Conservation (phyloP, 2,113 vertebrate species). For the Mastomys coucha region DNA sequence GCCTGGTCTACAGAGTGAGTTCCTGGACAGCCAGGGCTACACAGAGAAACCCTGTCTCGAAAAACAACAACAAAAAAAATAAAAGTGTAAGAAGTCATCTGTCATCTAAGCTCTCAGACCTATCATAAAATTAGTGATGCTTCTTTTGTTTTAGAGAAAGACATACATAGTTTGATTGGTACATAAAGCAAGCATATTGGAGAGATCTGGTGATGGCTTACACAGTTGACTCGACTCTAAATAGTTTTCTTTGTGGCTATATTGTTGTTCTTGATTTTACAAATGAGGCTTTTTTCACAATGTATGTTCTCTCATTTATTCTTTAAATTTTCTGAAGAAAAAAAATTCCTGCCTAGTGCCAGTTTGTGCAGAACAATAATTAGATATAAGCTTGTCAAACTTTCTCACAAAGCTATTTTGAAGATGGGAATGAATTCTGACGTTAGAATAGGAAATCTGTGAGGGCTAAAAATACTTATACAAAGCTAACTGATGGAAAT, state of each 20-base stretch:
- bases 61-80: too few relatives aligned
- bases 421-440: constrained; percentile 15
- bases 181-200: not conserved
- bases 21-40: too few relatives aligned
- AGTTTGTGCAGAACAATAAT: not conserved
- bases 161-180: not conserved
- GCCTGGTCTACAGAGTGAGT: too few relatives aligned
- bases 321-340: not conserved
- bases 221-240: not conserved
- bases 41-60: too few relatives aligned
- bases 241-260: not conserved
- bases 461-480: constrained; percentile 6
- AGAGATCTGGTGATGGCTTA: not conserved
- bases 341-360: not conserved
- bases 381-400: not conserved
- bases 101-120: not conserved
- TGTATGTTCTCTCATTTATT: not conserved
- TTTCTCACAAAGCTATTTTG: not conserved
- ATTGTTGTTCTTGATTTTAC: not conserved
- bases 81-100: not conserved
- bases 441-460: not conserved
- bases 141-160: not conserved
- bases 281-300: not conserved
- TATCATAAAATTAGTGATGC: not conserved
- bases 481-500: not conserved